phyloP scores from a whole-genome alignment of 2,797 vertebrate species.

The Sebastes melanostomus region DNA sequence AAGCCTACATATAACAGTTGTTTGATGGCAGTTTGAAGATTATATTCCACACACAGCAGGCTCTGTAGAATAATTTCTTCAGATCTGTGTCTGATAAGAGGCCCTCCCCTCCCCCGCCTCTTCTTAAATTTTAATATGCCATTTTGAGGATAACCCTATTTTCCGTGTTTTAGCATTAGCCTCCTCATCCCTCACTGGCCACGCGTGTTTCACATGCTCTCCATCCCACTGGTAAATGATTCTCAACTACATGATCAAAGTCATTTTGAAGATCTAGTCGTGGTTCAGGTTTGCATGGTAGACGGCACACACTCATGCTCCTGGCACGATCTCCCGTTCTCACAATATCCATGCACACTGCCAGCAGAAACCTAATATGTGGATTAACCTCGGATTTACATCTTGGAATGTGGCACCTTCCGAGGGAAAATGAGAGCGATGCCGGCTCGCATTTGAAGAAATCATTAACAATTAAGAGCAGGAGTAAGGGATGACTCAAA shows the following conservation, averaged over 20 bases:
- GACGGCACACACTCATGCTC: constrained; percentile 40
- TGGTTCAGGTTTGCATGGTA: constrained; percentile 54
- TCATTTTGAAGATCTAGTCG: constrained; percentile 59
- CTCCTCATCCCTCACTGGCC: constrained; percentile 47
- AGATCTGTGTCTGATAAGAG: constrained; percentile 20
- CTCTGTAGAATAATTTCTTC: not conserved
- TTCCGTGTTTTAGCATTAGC: constrained; percentile 59
- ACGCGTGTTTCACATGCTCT: constrained; percentile 54
- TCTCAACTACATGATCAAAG: constrained; percentile 73
- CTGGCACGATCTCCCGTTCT: constrained; percentile 44
- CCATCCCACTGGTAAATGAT: constrained; percentile 70
- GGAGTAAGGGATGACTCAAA: constrained; percentile 50
- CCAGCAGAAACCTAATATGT: constrained; percentile 53
- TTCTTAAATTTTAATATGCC: constrained; percentile 64
- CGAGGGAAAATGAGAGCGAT: constrained; percentile 23
- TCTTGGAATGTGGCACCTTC: constrained; percentile 61
- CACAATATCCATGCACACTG: constrained; percentile 44
- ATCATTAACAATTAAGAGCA: constrained; percentile 79
- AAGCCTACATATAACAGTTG: not conserved
- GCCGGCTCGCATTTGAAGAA: constrained; percentile 76
- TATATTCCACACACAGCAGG: not conserved
- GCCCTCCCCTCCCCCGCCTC: not conserved
- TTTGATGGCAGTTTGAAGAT: not conserved
- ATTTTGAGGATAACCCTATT: constrained; percentile 58
- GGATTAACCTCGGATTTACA: constrained; percentile 67